Evolutionary conservation across 2,797 vertebrate species (phyloP), one percentile per base, ranked within the genome.

Genomic region (Thalassophryne amazonica): DNA sequence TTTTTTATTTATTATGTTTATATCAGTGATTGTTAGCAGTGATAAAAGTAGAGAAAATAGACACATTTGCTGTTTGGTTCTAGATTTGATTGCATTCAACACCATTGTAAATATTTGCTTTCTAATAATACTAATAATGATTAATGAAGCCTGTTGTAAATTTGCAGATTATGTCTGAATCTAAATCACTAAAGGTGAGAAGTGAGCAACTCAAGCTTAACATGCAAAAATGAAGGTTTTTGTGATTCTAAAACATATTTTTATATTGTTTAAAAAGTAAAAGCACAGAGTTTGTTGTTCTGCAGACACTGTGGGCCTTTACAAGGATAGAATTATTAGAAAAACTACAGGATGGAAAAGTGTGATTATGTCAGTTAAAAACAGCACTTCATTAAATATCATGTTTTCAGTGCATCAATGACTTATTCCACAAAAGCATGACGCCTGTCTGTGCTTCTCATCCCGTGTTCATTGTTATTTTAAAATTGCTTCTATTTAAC

Each of bases 31-130:
- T 14, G 20, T 66, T n/a, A 45, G 42, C 20, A 42, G 12, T 23
- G 32, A 46, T 46, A 36, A 32, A 41, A 57, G 56, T 55, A 5
- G 31, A 60, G 46, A 65, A 60, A 52, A 55, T 62, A 53, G 69
- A 69, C 9, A 53, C 14, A 63, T 47, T 71, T 70, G 69, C 74
- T 63, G 61, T 69, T 70, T 38, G 47, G 17, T 72, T 72, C 73
- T 64, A 55, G 39, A 58, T 65, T 47, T 50, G 52, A 62, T 60
- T 75, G 69, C 72, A 65, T 62, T 32, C 33, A 64, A 34, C 6
- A 5, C 4, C 53, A 68, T 39, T 60, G 49, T 64, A 65, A 35
- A 42, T 60, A 59, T 73, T 71, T 30, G 54, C 42, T 73, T 73
- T 69, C 50, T 37, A n/a, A 60, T 45, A 32, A 27, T 60, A 69